Evolutionary conservation across 2,888 invertebrate genomes (phyloP), one percentile per base, ranked within the genome.

Genomic region (Liposcelis brunnea): DNA sequence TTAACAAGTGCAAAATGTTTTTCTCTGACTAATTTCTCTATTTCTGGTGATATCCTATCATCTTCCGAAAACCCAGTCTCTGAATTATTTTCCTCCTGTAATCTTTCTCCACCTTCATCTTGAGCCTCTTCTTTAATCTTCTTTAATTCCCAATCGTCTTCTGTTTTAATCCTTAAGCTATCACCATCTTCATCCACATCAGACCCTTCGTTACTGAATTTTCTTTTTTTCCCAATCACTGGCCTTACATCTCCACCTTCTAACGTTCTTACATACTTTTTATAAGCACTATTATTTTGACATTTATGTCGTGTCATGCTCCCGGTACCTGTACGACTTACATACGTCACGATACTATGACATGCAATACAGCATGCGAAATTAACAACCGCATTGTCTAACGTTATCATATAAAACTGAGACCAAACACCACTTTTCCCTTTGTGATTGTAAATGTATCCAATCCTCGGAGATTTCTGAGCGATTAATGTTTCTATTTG

Each of bases 161-260:
- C 48, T 42, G 43, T 49, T 55, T 43, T 49, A 44, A 46, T 49
- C 47, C 53, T 49, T 3, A 40, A 6, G 35, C 5, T 5, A 35
- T 14, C 35, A 4, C 10, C 6, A 6, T 18, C 19, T 19, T 40
- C 40, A 6, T 40, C 19, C 40, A 15, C 21, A 6, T 19, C 19
- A 6, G 5, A 10, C 10, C 14, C 16, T 4, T 35, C 7, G 35
- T 35, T 35, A 7, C 15, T 15, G 5, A 8, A 6, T 55, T 53
- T 44, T 47, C 52, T 51, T 48, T 52, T 52, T 52, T 48, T 49
- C 47, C 47, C 49, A 46, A 47, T 49, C 52, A 51, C 49, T 46
- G 47, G 50, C 55, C 50, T 55, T 46, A 18, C 46, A 49, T 49
- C 49, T 53, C 44, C 46, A 42, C 51, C 50, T 49, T 51, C 44